A percentile compares a stretch with the other conserved stretches of the same genome.
Evolutionary conservation across 2,113 vertebrate genomes (phyloP).

Genomic region (Grantiella picta): DNA sequence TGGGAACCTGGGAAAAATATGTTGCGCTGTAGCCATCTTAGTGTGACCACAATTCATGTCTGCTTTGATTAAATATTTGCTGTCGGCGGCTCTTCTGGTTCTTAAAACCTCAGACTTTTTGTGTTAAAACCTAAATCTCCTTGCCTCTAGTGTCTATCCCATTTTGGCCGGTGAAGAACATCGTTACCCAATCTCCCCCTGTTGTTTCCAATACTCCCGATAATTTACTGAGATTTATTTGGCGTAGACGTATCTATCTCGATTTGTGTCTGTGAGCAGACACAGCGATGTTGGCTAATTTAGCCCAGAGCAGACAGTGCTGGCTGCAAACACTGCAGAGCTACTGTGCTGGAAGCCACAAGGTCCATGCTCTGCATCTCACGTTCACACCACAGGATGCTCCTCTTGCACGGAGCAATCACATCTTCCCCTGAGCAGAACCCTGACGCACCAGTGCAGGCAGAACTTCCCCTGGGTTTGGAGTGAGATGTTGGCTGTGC

Average conservation of each 20-base stretch:
- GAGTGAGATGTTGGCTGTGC: background rate
- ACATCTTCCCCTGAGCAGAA: background rate
- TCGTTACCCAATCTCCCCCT: background rate
- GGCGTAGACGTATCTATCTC: background rate
- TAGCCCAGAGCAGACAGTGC: background rate
- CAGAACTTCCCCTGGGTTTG: background rate
- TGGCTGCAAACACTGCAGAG: background rate
- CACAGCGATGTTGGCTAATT: background rate
- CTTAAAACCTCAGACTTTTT: background rate
- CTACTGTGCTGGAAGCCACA: background rate
- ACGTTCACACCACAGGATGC: fast-evolving
- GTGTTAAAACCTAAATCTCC: background rate
- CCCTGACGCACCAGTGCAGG: background rate
- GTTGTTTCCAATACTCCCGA: background rate
- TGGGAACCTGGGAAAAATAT: constrained; percentile 15
- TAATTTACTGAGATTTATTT: background rate
- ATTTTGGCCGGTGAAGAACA: background rate
- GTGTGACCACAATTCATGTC: background rate
- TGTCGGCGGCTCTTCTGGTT: background rate
- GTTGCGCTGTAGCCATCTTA: background rate
- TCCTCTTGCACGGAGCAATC: fast-evolving
- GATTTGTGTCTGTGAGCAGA: background rate
- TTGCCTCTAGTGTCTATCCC: background rate
- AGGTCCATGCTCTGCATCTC: background rate
- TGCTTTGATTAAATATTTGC: background rate